Conservation (phyloP, 2,888 invertebrate genomes). For the Dascillus cervinus region DNA sequence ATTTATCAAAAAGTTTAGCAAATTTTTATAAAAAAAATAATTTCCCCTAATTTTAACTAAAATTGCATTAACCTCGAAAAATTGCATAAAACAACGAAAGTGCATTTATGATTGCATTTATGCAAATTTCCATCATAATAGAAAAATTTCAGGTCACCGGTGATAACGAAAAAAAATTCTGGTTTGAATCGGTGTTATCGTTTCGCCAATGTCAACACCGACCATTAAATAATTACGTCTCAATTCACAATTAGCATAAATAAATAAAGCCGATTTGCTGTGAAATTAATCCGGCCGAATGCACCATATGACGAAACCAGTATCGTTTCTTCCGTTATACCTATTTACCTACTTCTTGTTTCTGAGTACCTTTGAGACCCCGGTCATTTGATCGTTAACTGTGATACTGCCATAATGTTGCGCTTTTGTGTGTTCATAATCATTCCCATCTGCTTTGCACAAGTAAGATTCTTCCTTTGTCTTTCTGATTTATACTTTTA, state of each 20-base stretch:
- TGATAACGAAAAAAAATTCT: conserved; percentile 14
- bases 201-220: conserved; percentile 21
- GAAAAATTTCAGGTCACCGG: conserved; percentile 10
- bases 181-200: conserved; percentile 20
- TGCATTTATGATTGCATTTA: conserved; percentile 14
- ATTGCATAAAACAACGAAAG: conserved; percentile 7
- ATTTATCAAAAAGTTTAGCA: too few relatives aligned
- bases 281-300: too few relatives aligned
- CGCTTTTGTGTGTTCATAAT: too few relatives aligned
- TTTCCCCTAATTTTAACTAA: too few relatives aligned
- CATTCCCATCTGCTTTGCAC: too few relatives aligned
- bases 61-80: neutral
- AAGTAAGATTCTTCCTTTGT: too few relatives aligned
- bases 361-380: conserved; percentile 5
- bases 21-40: too few relatives aligned
- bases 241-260: conserved; percentile 21
- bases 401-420: neutral
- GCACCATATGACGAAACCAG: too few relatives aligned
- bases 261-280: too few relatives aligned
- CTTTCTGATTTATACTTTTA: too few relatives aligned
- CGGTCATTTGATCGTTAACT: conserved; percentile 6
- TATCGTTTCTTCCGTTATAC: too few relatives aligned
- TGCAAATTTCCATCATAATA: conserved; percentile 13
- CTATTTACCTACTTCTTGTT: conserved; percentile 16
- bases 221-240: conserved; percentile 21